phyloP scores from a whole-genome alignment of 2,888 invertebrate genomes.

The Tipula helvola region DNA sequence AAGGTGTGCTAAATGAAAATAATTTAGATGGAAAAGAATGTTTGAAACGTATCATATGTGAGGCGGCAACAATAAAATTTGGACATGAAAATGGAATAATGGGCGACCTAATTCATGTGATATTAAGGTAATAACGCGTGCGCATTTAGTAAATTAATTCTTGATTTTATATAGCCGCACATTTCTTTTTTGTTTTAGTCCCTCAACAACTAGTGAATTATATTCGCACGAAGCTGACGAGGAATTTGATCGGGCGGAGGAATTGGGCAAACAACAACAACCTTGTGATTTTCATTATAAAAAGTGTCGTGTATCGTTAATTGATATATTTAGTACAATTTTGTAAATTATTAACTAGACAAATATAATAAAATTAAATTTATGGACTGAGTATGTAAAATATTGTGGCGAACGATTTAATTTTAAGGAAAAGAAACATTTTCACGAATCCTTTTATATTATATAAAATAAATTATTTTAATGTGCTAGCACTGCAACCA shows the following conservation, averaged over 20 bases:
- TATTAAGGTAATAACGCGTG: constrained; percentile 51
- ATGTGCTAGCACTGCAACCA: no score
- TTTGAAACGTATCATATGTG: constrained; percentile 62
- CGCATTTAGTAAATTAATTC: not conserved
- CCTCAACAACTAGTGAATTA: constrained; percentile 55
- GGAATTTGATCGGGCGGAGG: constrained; percentile 62
- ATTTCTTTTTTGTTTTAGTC: constrained; percentile 35
- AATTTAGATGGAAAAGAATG: constrained; percentile 55
- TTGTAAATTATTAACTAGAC: not conserved
- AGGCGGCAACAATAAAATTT: constrained; percentile 56
- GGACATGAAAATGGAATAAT: constrained; percentile 56
- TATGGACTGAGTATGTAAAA: no score
- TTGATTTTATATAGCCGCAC: no score
- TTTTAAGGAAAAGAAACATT: no score
- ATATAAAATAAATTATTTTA: no score
- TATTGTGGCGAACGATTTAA: no score
- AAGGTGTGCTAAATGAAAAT: constrained; percentile 45
- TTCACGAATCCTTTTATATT: no score
- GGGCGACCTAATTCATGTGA: constrained; percentile 60
- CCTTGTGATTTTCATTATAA: constrained; percentile 20
- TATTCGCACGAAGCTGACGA: constrained; percentile 52
- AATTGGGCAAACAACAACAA: constrained; percentile 43
- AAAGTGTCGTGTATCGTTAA: not conserved
- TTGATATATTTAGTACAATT: not conserved
- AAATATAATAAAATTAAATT: no score